A percentile compares a stretch with the other conserved stretches of the same genome.
Evolutionary conservation across 2,797 vertebrate species (phyloP).

Genomic region (Darevskia mixta): DNA sequence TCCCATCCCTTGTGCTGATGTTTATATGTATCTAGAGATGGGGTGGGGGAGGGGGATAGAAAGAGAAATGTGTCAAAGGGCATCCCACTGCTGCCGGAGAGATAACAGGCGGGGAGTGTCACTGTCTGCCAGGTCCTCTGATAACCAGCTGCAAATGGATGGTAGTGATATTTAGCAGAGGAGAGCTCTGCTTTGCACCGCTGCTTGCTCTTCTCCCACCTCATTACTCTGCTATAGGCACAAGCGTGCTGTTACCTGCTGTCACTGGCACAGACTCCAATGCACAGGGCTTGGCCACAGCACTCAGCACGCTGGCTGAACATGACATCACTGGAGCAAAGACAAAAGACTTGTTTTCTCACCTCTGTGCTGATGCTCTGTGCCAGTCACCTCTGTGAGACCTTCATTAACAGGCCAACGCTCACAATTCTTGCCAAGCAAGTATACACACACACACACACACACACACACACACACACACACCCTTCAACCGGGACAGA

Average conservation of each 20-base stretch:
- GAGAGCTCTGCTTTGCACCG: not conserved
- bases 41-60: not conserved
- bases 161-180: constrained; percentile 33
- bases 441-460: not conserved
- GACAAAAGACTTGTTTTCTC: not conserved
- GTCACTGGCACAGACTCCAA: not conserved
- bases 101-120: constrained; percentile 38
- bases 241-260: not conserved
- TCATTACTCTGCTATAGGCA: constrained; percentile 18
- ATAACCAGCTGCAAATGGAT: constrained; percentile 62
- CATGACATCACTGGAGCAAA: not conserved
- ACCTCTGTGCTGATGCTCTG: not conserved
- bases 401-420: not conserved
- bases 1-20: not conserved
- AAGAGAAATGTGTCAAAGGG: constrained; percentile 33
- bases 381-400: not conserved
- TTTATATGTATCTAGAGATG: not conserved
- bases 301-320: not conserved
- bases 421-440: not conserved
- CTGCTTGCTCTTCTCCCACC: constrained; percentile 30
- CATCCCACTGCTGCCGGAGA: constrained; percentile 7
- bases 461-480: not conserved
- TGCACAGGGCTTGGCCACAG: not conserved
- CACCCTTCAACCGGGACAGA: not conserved
- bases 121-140: constrained; percentile 73